Conservation (phyloP, 92 coral and sea anemone genomes). For the Epizoanthus ramosus region DNA sequence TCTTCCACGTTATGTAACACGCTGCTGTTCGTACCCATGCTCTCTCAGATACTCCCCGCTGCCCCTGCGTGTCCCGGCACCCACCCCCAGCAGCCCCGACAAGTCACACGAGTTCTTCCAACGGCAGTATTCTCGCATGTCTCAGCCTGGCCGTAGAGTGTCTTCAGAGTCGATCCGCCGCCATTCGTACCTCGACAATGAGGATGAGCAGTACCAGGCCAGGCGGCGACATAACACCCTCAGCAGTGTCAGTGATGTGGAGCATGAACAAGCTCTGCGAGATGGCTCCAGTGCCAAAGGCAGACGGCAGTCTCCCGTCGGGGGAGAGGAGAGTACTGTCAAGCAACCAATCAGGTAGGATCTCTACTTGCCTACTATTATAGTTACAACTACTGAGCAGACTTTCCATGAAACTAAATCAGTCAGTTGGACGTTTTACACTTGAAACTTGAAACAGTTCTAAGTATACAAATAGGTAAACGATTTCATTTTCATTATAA, state of each 20-base stretch:
- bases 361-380: too few species aligned
- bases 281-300: neutral
- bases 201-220: conserved; percentile 46
- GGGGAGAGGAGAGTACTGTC: conserved; percentile 22
- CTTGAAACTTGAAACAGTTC: too few species aligned
- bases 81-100: conserved; percentile 92
- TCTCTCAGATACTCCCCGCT: conserved; percentile 74
- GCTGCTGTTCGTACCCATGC: neutral
- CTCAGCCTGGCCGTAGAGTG: conserved; percentile 47
- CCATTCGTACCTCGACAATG: conserved; percentile 51
- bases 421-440: too few species aligned
- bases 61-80: conserved; percentile 89
- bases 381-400: too few species aligned
- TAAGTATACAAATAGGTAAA: too few species aligned
- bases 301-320: conserved; percentile 54
- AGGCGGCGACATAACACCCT: conserved; percentile 64
- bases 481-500: too few species aligned
- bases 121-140: conserved; percentile 67
- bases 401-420: too few species aligned
- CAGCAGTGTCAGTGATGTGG: conserved; percentile 62
- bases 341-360: conserved; percentile 20
- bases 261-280: conserved; percentile 1
- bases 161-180: conserved; percentile 41
- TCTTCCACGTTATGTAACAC: neutral
- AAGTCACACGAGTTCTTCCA: conserved; percentile 60